phyloP scores from a whole-genome alignment of 2,888 invertebrate species.

The Alsophila aescularia region DNA sequence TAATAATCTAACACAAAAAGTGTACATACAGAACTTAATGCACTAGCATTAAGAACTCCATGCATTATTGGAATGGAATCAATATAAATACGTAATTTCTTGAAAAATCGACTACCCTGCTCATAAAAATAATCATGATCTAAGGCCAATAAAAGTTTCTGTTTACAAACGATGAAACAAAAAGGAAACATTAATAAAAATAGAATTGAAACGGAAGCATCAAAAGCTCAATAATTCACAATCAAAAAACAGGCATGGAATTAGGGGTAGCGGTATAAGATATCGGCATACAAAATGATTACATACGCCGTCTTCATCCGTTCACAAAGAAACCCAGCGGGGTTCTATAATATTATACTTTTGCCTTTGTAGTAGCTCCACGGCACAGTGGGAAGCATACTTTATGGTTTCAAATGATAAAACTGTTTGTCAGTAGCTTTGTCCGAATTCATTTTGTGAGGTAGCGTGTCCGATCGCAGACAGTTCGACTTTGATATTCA shows the following conservation, averaged over 20 bases:
- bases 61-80: not conserved
- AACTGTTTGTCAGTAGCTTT: conserved; percentile 82
- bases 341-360: conserved; percentile 81
- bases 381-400: conserved; percentile 79
- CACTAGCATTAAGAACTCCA: too few species aligned
- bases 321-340: conserved; percentile 81
- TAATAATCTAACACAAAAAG: too few species aligned
- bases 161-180: conserved; percentile 27
- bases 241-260: conserved; percentile 78
- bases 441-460: conserved; percentile 69
- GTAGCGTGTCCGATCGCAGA: conserved; percentile 71
- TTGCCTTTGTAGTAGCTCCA: conserved; percentile 80
- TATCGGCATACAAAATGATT: conserved; percentile 81
- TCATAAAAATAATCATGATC: conserved; percentile 3
- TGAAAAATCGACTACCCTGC: not conserved
- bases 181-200: conserved; percentile 70
- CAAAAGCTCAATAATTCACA: conserved; percentile 79
- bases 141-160: conserved; percentile 20
- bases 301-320: conserved; percentile 79
- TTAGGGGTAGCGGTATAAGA: conserved; percentile 77
- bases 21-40: too few species aligned
- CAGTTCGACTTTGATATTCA: conserved; percentile 56
- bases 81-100: not conserved
- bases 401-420: conserved; percentile 84
- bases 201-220: conserved; percentile 76